Evolutionary conservation across 1,140 invertebrate species (phyloP).

Genomic region (Tetramorium simillimum): DNA sequence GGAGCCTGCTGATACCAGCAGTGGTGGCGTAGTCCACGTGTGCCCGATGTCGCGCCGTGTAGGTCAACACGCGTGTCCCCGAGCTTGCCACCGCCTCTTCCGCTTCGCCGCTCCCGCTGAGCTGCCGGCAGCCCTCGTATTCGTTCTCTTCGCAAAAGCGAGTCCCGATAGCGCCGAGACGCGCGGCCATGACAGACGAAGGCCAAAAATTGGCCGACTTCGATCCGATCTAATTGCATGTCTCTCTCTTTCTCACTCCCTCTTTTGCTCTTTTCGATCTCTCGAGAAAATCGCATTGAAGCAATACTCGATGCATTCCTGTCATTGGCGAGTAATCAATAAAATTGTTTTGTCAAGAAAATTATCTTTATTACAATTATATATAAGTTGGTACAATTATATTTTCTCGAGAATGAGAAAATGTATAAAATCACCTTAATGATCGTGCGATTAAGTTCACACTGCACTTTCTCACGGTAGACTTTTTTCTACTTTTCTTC

Average conservation of each 20-base stretch:
- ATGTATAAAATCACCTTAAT: not conserved
- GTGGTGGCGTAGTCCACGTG: constrained; percentile 46
- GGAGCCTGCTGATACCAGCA: constrained; percentile 43
- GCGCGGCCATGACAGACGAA: constrained; percentile 76
- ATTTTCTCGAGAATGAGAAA: not conserved
- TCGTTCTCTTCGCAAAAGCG: constrained; percentile 58
- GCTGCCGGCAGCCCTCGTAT: constrained; percentile 36
- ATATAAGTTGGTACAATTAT: not conserved
- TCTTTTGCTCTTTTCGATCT: constrained; percentile 11
- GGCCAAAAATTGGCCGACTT: constrained; percentile 37
- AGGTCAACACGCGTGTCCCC: constrained; percentile 48
- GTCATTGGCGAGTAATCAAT: not conserved
- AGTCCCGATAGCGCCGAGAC: constrained; percentile 62
- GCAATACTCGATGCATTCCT: not conserved
- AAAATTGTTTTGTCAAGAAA: not conserved
- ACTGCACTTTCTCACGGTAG: not conserved
- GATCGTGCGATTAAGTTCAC: not conserved
- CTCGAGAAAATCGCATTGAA: not conserved
- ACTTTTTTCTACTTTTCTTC: not conserved
- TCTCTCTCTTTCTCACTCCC: not conserved
- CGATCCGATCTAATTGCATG: not conserved
- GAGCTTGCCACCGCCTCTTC: constrained; percentile 38
- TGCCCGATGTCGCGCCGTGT: constrained; percentile 18
- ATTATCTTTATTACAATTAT: not conserved
- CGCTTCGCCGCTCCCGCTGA: constrained; percentile 40